Evolutionary conservation across 1,140 invertebrate genomes (phyloP).

Genomic region (Paraescarpia echinospica): DNA sequence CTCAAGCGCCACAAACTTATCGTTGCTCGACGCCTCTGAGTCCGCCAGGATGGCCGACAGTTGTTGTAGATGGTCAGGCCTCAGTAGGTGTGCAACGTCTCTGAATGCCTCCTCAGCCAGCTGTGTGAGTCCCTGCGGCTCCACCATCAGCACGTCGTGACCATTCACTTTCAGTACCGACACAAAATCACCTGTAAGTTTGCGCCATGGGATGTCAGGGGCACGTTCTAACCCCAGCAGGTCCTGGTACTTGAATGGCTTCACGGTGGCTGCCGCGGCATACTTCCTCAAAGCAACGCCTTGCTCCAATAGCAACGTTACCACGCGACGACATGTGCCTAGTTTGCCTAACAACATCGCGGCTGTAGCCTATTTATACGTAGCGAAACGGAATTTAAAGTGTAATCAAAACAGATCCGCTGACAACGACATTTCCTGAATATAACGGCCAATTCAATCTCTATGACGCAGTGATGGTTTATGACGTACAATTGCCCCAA

Average conservation of each 20-base stretch:
- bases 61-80: constrained; percentile 57
- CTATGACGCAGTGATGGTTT: too few species aligned
- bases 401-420: neutral
- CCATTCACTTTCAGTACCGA: constrained; percentile 53
- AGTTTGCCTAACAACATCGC: neutral
- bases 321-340: neutral
- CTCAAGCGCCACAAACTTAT: constrained; percentile 59
- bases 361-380: neutral
- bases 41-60: constrained; percentile 57
- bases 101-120: constrained; percentile 55
- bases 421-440: too few species aligned
- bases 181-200: constrained; percentile 58
- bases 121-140: constrained; percentile 52
- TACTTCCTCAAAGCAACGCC: neutral
- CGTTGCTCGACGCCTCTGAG: constrained; percentile 57
- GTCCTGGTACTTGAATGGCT: constrained; percentile 57
- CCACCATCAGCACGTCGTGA: constrained; percentile 49
- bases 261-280: constrained; percentile 40
- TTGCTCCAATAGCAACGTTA: neutral
- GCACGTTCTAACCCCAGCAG: constrained; percentile 48
- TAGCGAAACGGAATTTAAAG: neutral
- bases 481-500: too few species aligned
- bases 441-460: too few species aligned
- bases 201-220: constrained; percentile 51
- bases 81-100: constrained; percentile 56